Base-by-base conservation (phyloP, 2,797 vertebrate genomes). In the Leptatherina wallacei region DNA sequence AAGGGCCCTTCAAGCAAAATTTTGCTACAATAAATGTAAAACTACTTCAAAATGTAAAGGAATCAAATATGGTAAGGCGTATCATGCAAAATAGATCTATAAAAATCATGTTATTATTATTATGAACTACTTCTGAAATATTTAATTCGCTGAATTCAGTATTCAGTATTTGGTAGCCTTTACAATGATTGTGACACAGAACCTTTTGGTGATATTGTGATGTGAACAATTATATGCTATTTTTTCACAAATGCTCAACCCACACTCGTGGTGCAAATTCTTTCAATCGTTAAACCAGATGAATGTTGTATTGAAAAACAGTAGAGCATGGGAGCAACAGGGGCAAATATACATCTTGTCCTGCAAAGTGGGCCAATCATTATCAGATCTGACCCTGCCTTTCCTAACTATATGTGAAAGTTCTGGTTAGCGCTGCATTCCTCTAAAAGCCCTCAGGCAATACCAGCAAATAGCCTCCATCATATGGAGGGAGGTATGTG, bases 311-410 rank as follows among this genome's bases (percentile, higher is more conserved):
- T 83, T 71, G 56, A 81, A 75, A 87, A 79, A 66, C 49, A 71
- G 24, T 44, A 8, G 29, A 52, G 65, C 10, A 42, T 11, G 14
- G 47, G 61, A 67, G 67, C 68, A 77, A 29, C 7, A 16, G 64
- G 72, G 69, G 59, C 55, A 69, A 73, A 77, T 87, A 60, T 70
- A 83, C 74, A 82, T 75, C 63, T 69, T 40, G 16, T 74, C 56
- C 74, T 87, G 65, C 16, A 61, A 88, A 89, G 75, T 77, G 77
- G 70, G 59, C 69, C 88, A 90, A 82, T 92, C 85, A 86, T 92
- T 90, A 89, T 71, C 87, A 89, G 81, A 86, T 80, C 56, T 88
- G 83, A 87, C 87, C 83, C 78, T 27, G 85, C 73, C 80, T 73
- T 91, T 80, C 71, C 83, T 76, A 76, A 77, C 70, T 83, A 77